Evolutionary conservation across 2,113 vertebrate genomes (phyloP).

Genomic region (Elanus axillaris): DNA sequence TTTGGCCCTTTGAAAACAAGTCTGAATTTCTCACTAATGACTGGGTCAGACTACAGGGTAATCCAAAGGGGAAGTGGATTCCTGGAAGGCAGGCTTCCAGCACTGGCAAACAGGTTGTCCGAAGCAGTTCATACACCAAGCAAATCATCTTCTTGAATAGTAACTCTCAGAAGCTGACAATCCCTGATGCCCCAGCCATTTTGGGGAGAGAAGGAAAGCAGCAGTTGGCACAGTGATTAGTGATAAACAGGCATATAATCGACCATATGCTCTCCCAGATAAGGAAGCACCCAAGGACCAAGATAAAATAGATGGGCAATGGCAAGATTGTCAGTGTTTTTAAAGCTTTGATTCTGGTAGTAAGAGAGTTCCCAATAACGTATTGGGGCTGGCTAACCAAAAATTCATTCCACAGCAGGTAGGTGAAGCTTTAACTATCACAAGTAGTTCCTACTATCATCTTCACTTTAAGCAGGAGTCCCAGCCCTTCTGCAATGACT

Average conservation of each 20-base stretch:
- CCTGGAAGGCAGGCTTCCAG: background rate
- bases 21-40: background rate
- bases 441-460: background rate
- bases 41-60: background rate
- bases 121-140: background rate
- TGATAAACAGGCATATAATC: background rate
- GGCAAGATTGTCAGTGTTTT: background rate
- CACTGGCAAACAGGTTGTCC: background rate
- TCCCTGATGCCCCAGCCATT: background rate
- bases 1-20: background rate
- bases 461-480: background rate
- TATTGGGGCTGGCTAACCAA: background rate
- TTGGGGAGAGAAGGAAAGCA: background rate
- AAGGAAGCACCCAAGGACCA: background rate
- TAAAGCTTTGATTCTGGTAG: background rate
- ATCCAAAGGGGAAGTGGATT: background rate
- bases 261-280: background rate
- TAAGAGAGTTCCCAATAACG: background rate
- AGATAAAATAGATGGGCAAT: background rate
- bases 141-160: background rate
- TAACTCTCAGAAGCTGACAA: background rate
- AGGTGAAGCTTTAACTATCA: background rate
- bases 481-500: background rate
- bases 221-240: background rate
- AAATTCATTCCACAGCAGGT: background rate